Base-by-base conservation (phyloP, 2,113 vertebrate genomes). In the Bettongia penicillata region DNA sequence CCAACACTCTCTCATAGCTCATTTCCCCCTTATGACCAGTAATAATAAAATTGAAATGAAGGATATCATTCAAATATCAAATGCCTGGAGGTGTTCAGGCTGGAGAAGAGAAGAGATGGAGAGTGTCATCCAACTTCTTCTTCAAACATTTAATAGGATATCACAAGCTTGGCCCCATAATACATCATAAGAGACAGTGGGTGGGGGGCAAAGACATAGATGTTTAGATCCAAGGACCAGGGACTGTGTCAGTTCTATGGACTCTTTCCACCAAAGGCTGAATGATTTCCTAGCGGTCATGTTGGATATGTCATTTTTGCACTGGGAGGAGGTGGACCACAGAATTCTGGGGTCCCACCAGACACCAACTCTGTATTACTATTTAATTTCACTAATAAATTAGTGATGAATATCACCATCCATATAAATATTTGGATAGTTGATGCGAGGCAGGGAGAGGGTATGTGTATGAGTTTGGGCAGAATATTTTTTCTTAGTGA, bases 381-480 rank as follows among this genome's bases (percentile, higher is more conserved):
- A 43, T 43, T 22, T 84, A 84, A 0, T 61, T 0, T 0, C 0
- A 10, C 53, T 25, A 92, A 43, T 68, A n/a, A 37, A 19, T 48
- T 28, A 51, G 90, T 9, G 22, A 22, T 43, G 28, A 0, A 6
- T 1, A 94, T 91, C 93, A 61, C 10, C 11, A 8, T 52, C 48
- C 47, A 19, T 25, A 48, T 0, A 51, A 93, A 91, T 53, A 4
- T 0, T 61, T 0, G 11, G 26, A 61, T 31, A 61, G 57, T 61
- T 37, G 61, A 68, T 0, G 8, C 2, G 0, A 37, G 51, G 7
- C 61, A 94, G 91, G 11, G 2, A 47, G 28, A 49, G 26, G 1
- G 0, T 0, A 12, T n/a, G 22, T 55, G 47, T 43, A 43, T n/a
- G 16, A 52, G 93, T 52, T 31, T 50, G 0, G 0, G 22, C 0